phyloP scores from a whole-genome alignment of 2,113 vertebrate species.

The Siphamia tubifer region DNA sequence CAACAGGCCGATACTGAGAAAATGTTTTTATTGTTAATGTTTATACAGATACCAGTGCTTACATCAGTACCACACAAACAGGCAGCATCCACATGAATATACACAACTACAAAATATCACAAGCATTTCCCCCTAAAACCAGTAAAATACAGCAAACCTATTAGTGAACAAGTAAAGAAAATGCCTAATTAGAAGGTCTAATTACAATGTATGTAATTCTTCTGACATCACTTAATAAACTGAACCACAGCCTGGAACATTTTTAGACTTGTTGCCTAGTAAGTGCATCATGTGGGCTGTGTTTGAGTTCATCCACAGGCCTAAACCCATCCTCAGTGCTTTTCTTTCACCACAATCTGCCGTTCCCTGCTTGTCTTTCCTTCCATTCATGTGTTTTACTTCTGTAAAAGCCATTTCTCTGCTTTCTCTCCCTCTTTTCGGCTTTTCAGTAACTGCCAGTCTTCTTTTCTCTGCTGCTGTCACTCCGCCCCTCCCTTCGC shows the following conservation, averaged over 20 bases:
- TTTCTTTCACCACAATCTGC: not conserved
- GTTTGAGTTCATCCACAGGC: conserved; percentile 23
- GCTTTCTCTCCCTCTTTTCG: not conserved
- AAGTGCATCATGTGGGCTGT: not conserved
- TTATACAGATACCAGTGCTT: too few relatives aligned
- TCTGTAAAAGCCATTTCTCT: conserved; percentile 23
- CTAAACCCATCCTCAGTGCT: conserved; percentile 18
- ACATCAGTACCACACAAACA: too few relatives aligned
- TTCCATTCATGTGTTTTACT: not conserved
- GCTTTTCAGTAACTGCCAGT: conserved; percentile 3
- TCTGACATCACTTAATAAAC: too few relatives aligned
- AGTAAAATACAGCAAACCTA: too few relatives aligned
- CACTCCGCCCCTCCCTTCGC: not conserved
- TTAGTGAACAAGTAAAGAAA: too few relatives aligned
- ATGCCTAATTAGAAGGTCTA: too few relatives aligned
- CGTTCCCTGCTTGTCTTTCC: not conserved
- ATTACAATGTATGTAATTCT: too few relatives aligned
- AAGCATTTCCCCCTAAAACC: too few relatives aligned
- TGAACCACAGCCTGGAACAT: not conserved
- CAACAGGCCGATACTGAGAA: too few relatives aligned
- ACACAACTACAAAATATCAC: too few relatives aligned
- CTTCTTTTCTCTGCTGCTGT: not conserved
- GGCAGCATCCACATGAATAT: too few relatives aligned
- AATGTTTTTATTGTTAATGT: too few relatives aligned
- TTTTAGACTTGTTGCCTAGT: not conserved